Conservation (phyloP, 2,888 invertebrate species). For the Theretra japonica region DNA sequence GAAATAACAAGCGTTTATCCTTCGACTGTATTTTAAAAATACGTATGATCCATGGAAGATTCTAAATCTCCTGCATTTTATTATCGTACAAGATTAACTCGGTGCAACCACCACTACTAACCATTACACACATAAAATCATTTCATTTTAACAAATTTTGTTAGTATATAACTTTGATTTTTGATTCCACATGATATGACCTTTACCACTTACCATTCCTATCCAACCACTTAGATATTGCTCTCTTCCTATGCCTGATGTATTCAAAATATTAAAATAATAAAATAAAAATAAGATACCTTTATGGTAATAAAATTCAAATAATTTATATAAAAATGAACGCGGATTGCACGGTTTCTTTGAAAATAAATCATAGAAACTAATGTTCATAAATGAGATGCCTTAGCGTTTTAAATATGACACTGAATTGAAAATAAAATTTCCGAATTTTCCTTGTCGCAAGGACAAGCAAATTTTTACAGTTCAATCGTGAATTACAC, state of each 20-base stretch:
- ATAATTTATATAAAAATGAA: conserved; percentile 30
- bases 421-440: conserved; percentile 70
- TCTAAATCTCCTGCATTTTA: conserved; percentile 77
- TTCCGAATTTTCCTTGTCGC: conserved; percentile 61
- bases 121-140: conserved; percentile 72
- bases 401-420: conserved; percentile 69
- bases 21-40: conserved; percentile 80
- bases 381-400: conserved; percentile 49
- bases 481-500: conserved; percentile 73
- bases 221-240: conserved; percentile 72
- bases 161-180: conserved; percentile 64
- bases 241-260: conserved; percentile 65
- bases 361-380: conserved; percentile 24
- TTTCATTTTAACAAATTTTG: conserved; percentile 67
- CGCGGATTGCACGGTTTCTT: conserved; percentile 32
- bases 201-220: conserved; percentile 69
- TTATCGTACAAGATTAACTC: conserved; percentile 70
- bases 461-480: conserved; percentile 67
- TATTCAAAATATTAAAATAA: conserved; percentile 49
- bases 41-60: conserved; percentile 76
- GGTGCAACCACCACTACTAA: conserved; percentile 72
- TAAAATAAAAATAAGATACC: conserved; percentile 46
- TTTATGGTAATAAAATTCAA: conserved; percentile 49
- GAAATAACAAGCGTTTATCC: conserved; percentile 57
- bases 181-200: conserved; percentile 82